Percentiles rank a stretch among this genome's conserved stretches.
phyloP scores from a whole-genome alignment of 2,113 vertebrate genomes.

The Epinephelus cyanopodus region DNA sequence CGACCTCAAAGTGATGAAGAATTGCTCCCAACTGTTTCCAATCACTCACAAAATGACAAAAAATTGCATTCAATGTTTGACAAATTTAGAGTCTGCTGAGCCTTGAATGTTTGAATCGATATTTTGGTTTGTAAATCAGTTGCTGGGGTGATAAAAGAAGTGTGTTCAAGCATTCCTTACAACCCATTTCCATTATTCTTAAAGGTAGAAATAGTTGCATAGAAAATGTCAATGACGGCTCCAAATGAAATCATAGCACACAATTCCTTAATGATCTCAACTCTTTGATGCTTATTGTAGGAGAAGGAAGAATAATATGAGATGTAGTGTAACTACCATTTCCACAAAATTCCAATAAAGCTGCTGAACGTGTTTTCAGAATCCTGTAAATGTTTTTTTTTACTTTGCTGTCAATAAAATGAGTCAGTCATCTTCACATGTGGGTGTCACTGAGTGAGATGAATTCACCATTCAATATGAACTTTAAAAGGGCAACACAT shows the following conservation, averaged over 20 bases:
- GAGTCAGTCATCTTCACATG: constrained; percentile 9
- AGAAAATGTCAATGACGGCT: background rate
- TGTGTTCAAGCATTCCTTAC: background rate
- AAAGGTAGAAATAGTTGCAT: background rate
- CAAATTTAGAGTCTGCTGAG: background rate
- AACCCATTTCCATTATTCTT: background rate
- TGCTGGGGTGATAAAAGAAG: background rate
- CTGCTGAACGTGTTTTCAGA: background rate
- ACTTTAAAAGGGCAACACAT: constrained; percentile 19
- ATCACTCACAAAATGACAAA: background rate
- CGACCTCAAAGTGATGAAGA: background rate
- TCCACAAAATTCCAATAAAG: background rate
- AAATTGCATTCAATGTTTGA: background rate
- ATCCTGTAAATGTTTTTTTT: background rate
- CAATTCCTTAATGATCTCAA: background rate
- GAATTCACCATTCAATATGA: constrained; percentile 12
- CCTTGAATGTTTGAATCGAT: background rate
- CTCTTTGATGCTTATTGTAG: background rate
- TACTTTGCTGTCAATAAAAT: background rate
- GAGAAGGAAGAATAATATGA: background rate
- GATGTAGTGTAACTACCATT: too few species aligned
- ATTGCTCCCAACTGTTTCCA: background rate
- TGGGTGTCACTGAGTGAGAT: constrained; percentile 36
- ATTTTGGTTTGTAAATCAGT: background rate
- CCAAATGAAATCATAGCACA: background rate